phyloP scores from a whole-genome alignment of 2,113 vertebrate genomes.

The Apeltes quadracus region DNA sequence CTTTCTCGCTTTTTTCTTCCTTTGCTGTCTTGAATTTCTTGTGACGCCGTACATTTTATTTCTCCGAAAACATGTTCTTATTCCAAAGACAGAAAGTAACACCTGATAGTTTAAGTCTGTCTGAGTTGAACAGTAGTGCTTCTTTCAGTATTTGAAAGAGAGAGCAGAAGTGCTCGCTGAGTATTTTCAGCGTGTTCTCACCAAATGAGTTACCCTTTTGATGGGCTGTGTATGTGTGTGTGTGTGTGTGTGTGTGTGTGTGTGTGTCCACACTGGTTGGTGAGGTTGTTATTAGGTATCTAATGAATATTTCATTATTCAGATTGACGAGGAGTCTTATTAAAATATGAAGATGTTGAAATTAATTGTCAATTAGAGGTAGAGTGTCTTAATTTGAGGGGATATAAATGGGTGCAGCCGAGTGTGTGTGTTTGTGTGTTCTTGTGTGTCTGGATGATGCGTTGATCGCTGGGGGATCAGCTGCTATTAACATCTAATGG shows the following conservation, averaged over 20 bases:
- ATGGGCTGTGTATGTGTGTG: constrained; percentile 35
- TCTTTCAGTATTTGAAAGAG: no score
- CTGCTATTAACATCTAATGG: constrained; percentile 81
- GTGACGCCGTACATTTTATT: not conserved
- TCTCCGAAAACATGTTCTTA: constrained; percentile 2
- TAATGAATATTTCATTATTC: constrained; percentile 87
- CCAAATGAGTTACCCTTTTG: constrained; percentile 42
- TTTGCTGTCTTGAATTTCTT: constrained; percentile 9
- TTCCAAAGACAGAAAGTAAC: constrained; percentile 8
- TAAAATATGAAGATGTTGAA: constrained; percentile 89
- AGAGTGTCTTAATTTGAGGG: constrained; percentile 85
- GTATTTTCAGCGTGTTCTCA: constrained; percentile 29
- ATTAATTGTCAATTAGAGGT: constrained; percentile 88
- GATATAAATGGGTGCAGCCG: constrained; percentile 80
- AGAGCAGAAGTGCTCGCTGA: constrained; percentile 15
- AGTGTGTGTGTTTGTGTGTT: constrained; percentile 51
- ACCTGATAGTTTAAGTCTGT: no score
- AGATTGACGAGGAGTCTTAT: constrained; percentile 85
- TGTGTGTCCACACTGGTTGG: constrained; percentile 43
- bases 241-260: constrained; percentile 26
- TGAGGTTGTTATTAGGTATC: constrained; percentile 77
- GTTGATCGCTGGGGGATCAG: constrained; percentile 71
- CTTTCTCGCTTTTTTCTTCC: not conserved
- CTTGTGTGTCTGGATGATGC: constrained; percentile 58
- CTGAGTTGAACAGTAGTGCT: no score